Evolutionary conservation across 2,797 vertebrate genomes (phyloP), one percentile per base, ranked within the genome.

Genomic region (Pangasius macronema): DNA sequence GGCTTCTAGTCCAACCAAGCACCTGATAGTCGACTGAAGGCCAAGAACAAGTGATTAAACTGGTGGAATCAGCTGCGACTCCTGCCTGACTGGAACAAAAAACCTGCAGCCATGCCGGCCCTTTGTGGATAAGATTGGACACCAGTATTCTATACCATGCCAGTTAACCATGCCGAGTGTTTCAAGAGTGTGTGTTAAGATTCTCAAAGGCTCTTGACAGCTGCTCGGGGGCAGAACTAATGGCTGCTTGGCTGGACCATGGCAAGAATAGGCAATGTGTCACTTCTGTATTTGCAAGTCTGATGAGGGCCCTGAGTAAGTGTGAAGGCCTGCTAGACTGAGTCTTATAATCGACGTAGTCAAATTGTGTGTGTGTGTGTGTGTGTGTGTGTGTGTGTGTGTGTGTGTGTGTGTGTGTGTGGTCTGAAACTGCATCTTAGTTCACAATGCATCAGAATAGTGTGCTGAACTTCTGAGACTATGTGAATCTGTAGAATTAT

Each of bases 221-320:
- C 82, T 84, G 75, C 59, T 81, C 3, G 8, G 83, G 65, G 75
- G 72, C 75, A 51, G 65, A 57, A 72, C 39, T 49, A 81, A 63
- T 18, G 75, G 75, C n/a, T 53, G 87, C 7, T 73, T 33, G 83
- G 65, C 33, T 46, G 33, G 27, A 39, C 33, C 30, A 80, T 16
- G 67, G 6, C 20, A 22, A 51, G 46, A 67, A 84, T 24, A 79
- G 63, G 82, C 63, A 85, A 63, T 70, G 39, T 7, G 18, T 84
- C 67, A 85, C 83, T 81, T 72, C 55, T 85, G 30, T 39, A 82
- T 88, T 88, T 88, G 76, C 87, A 88, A 88, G 65, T 85, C 65
- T 85, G 76, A 85, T 81, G 77, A 61, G 72, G 75, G 76, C 16
- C 63, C 67, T 80, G n/a, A 72, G 20, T 61, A 83, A 61, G 73